These are phyloP conservation scores for Acarapis woodi DNA, from an alignment of 1,140 invertebrate species.

Conservation along the genomic window DNA sequence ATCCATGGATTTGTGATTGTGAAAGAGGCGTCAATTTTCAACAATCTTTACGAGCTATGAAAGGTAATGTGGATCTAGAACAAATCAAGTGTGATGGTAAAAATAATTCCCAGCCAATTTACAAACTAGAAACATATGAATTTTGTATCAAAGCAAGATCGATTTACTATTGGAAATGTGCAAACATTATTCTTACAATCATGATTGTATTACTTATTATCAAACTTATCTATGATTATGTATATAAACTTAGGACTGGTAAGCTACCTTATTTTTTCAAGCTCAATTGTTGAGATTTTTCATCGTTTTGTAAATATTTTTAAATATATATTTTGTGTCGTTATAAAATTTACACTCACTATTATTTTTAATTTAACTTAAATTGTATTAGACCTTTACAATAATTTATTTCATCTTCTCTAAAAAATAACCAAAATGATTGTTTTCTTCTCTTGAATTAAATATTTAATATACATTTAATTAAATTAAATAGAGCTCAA, in stretches of 20 bases:
- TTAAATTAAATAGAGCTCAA: no score
- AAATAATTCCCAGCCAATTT: neutral
- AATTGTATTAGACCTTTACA: no score
- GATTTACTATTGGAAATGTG: neutral
- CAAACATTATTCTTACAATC: constrained; percentile 7
- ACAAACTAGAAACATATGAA: neutral
- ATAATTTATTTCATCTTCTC: no score
- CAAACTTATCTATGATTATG: constrained; percentile 12
- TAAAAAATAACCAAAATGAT: no score
- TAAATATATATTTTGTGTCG: no score
- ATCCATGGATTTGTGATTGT: constrained; percentile 13
- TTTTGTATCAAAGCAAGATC: neutral
- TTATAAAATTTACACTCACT: no score
- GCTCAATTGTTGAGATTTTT: constrained; percentile 5
- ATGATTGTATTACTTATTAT: constrained; percentile 10
- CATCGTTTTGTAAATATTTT: no score
- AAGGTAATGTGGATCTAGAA: constrained; percentile 4
- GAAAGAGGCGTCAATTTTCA: constrained; percentile 11
- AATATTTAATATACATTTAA: no score
- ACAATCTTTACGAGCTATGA: constrained; percentile 8
- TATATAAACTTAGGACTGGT: constrained; percentile 12
- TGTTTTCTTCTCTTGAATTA: no score
- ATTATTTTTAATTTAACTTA: no score
- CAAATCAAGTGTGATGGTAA: neutral
- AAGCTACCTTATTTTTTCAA: constrained; percentile 12